phyloP scores from a whole-genome alignment of 2,888 invertebrate genomes.

The Parnassius mnemosyne region DNA sequence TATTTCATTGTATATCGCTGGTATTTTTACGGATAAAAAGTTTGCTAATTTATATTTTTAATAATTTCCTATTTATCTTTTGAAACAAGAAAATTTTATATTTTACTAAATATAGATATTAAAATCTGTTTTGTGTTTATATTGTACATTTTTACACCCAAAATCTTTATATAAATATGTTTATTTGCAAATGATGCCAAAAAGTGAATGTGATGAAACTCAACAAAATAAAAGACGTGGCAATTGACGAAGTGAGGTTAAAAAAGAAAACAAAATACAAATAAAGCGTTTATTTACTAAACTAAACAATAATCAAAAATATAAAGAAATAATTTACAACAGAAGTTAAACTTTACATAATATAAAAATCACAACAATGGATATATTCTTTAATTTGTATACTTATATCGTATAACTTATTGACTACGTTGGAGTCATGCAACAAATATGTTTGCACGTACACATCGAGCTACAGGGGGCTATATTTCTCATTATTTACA shows the following conservation, averaged over 20 bases:
- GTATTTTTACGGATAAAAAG: too few species aligned
- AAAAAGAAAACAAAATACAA: conserved; percentile 36
- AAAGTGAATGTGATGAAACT: too few species aligned
- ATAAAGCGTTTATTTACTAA: conserved; percentile 43
- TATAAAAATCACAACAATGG: conserved; percentile 42
- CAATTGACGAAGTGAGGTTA: not conserved
- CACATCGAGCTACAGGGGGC: conserved; percentile 5
- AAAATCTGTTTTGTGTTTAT: too few species aligned
- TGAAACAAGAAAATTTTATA: too few species aligned
- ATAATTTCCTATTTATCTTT: too few species aligned
- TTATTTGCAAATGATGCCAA: too few species aligned
- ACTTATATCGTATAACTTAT: not conserved
- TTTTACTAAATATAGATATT: too few species aligned
- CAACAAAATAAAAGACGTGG: too few species aligned
- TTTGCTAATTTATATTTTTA: too few species aligned
- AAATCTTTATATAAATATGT: too few species aligned
- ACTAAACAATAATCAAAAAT: conserved; percentile 37
- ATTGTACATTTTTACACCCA: too few species aligned
- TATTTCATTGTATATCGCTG: too few species aligned
- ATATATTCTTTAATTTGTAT: conserved; percentile 3
- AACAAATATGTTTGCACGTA: conserved; percentile 2
- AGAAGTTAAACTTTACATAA: conserved; percentile 39
- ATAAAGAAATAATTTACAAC: conserved; percentile 47
- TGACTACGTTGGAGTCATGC: conserved; percentile 7
- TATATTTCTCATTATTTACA: not conserved